Base-by-base conservation (phyloP, 1,140 invertebrate genomes). In the Hycleus cichorii region DNA sequence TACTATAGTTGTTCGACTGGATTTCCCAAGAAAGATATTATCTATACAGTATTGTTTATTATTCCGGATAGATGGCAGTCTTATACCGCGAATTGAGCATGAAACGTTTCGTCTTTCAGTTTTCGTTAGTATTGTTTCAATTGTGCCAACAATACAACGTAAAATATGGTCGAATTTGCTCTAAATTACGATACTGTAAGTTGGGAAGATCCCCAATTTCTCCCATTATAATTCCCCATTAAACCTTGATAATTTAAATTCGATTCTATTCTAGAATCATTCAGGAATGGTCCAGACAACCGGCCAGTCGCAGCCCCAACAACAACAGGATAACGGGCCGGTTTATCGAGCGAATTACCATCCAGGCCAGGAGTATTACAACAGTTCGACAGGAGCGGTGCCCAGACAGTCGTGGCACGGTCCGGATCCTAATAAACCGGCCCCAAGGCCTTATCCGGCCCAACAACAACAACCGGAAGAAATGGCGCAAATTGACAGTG, bases 161-260 rank as follows among this genome's bases (percentile, higher is more conserved):
- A 50, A 39, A 59, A 49, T 39, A 71, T 71, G 69, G 69, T 71
- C 50, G 69, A 71, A 55, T 71, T 71, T 61, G 64, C 66, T 49
- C 62, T 71, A 59, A 66, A 64, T 48, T 25, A 25, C 10, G 63
- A 63, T 40, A 47, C 50, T 57, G 63, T 65, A 62, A 59, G 57
- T 59, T 54, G 32, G 0, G 2, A 38, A 40, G 1, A 40, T 18
- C 7, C 10, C 32, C 18, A 32, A 32, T 32, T 4, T 32, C 0
- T 32, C 32, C 32, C 32, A 32, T 2, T 5, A 32, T 3, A 7
- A 7, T 1, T 5, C 32, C 18, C 18, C 18, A 18, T 18, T 18
- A 18, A 32, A 32, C 7, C 7, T 7, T 27, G 3, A 49, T 32
- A 1, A 11, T 49, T 49, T 45, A 45, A 9, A 12, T 27, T 39